Conservation (phyloP, 2,113 vertebrate species). For the Pelvicachromis taeniatus region DNA sequence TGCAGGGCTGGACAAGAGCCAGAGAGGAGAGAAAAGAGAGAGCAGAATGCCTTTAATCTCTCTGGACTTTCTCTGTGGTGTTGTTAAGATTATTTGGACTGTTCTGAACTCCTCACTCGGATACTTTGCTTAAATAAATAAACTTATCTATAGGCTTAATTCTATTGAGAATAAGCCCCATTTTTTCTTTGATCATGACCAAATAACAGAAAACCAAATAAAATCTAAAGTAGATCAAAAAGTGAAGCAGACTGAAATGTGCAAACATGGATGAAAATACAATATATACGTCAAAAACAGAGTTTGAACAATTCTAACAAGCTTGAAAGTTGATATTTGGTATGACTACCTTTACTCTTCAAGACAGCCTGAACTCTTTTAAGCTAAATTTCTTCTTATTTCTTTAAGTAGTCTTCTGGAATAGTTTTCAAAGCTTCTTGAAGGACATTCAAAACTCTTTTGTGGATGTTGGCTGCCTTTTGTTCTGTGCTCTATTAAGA, state of each 20-base stretch:
- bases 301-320: background rate
- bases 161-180: background rate
- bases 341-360: background rate
- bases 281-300: background rate
- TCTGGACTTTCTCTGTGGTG: background rate
- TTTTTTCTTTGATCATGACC: background rate
- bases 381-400: background rate
- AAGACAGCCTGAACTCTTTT: background rate
- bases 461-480: background rate
- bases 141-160: background rate
- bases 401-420: background rate
- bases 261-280: background rate
- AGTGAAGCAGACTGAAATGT: background rate
- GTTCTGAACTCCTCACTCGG: background rate
- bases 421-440: background rate
- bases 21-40: background rate
- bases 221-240: background rate
- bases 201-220: background rate
- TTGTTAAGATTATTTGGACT: background rate
- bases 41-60: background rate
- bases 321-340: background rate
- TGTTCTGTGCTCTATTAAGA: background rate
- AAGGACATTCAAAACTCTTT: background rate
- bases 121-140: background rate
- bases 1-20: background rate